Conservation (phyloP, 2,888 invertebrate species). For the Miltochrista miniata region DNA sequence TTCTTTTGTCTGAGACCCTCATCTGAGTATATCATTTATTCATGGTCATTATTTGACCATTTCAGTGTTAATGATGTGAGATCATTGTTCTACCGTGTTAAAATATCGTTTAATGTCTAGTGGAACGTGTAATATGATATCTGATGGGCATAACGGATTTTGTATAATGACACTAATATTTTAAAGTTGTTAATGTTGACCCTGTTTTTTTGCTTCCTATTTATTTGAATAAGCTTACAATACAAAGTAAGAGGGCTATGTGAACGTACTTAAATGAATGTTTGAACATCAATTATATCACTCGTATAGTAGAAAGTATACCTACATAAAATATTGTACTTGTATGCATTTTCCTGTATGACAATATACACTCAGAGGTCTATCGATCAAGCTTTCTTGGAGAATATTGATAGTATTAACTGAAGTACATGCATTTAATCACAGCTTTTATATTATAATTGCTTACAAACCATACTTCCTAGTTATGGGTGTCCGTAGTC, state of each 20-base stretch:
- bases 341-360: no score
- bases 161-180: constrained; percentile 32
- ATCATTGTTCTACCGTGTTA: constrained; percentile 74
- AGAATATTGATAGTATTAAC: no score
- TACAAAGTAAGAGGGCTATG: constrained; percentile 1
- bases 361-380: no score
- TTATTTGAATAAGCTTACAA: not conserved
- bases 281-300: not conserved
- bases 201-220: constrained; percentile 37
- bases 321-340: not conserved
- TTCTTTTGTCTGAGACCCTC: constrained; percentile 70
- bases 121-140: constrained; percentile 77
- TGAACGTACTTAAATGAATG: not conserved
- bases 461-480: no score
- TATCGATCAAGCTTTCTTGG: no score
- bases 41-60: constrained; percentile 84
- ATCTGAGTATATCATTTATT: constrained; percentile 78
- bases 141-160: constrained; percentile 70
- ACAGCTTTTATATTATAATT: no score
- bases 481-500: no score
- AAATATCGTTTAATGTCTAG: constrained; percentile 66
- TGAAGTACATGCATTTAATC: no score
- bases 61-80: constrained; percentile 77
- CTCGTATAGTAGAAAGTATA: not conserved
- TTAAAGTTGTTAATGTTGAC: constrained; percentile 31